These are phyloP conservation scores for Semaprochilodus insignis DNA, from an alignment of 2,797 vertebrate genomes.

Conservation along the genomic window DNA sequence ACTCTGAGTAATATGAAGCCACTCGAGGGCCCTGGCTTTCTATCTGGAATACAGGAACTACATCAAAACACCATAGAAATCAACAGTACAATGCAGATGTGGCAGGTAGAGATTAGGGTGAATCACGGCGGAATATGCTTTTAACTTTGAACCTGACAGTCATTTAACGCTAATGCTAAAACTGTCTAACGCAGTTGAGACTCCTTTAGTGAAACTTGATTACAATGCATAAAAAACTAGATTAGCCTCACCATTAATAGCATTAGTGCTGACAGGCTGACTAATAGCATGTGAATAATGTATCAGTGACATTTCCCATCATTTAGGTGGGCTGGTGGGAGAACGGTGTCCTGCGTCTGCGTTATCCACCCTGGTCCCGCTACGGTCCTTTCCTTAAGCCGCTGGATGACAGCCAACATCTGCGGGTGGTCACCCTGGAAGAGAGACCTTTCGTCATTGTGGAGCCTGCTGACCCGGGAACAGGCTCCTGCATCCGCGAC, in stretches of 20 bases:
- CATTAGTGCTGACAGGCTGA: slow-evolving; percentile 9
- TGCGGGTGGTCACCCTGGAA: slow-evolving; percentile 91
- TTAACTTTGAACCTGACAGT: slow-evolving; percentile 7
- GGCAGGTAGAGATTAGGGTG: not conserved
- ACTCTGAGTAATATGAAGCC: too few species aligned
- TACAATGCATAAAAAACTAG: not conserved
- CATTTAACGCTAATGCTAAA: slow-evolving; percentile 19
- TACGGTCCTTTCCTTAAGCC: slow-evolving; percentile 91
- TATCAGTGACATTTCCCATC: slow-evolving; percentile 30
- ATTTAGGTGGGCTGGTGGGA: slow-evolving; percentile 92
- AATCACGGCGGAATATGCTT: not conserved
- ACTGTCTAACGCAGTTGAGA: not conserved
- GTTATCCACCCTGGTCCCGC: slow-evolving; percentile 89
- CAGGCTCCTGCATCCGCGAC: slow-evolving; percentile 93
- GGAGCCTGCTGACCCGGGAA: slow-evolving; percentile 87
- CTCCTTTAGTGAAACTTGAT: not conserved
- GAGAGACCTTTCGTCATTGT: slow-evolving; percentile 95
- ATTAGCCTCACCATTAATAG: not conserved
- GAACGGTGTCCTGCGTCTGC: slow-evolving; percentile 84
- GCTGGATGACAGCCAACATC: slow-evolving; percentile 88
- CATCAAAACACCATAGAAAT: not conserved
- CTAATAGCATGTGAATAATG: slow-evolving; percentile 24
- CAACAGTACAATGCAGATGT: not conserved
- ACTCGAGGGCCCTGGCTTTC: too few species aligned
- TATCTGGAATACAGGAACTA: not conserved